Base-by-base conservation (phyloP, 2,888 invertebrate species). In the Chalcosyrphus nemorum region DNA sequence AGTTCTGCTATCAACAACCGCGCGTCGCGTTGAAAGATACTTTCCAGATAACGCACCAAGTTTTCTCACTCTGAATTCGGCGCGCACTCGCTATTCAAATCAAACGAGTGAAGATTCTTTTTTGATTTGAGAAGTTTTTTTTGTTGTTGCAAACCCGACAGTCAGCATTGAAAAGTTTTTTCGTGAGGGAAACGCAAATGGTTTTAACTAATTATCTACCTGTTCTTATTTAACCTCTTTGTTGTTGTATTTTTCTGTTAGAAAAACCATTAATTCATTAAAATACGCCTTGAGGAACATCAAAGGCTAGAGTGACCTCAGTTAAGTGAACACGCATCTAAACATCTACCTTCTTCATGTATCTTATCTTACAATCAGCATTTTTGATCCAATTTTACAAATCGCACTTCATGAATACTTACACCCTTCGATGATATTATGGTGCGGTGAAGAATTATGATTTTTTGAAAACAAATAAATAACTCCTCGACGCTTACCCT, bases 191-290 rank as follows among this genome's bases (percentile, higher is more conserved):
- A 35, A 41, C 11, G 66, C 21, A 63, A 72, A 72, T 63, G 45
- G 52, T 68, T 81, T 75, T 57, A 68, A 50, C 68, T 81, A 75
- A 81, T 81, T 81, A 81, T 57, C 32, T 78, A 57, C 63, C 71
- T 56, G 71, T 11, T 13, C 3, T 38, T 38, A 38, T 13, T 38
- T 38, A 38, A 13, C 38, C 38, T 38, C 38, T n/a, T n/a, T 13
- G 38, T 74, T 65, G 63, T 66, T n/a, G n/a, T n/a, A n/a, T n/a
- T 63, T 81, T 56, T 3, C 17, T n/a, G 27, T n/a, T n/a, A n/a
- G n/a, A n/a, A 38, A 27, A 56, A 54, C 47, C 61, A 75, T 75
- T 81, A 63, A 81, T 70, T 74, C 47, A 74, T 68, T 81, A 75
- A 63, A 45, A 47, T 17, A 50, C 29, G 56, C 43, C 65, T 65